Evolutionary conservation across 2,888 invertebrate genomes (phyloP), one percentile per base, ranked within the genome.

Genomic region (Platerodrilus igneus): DNA sequence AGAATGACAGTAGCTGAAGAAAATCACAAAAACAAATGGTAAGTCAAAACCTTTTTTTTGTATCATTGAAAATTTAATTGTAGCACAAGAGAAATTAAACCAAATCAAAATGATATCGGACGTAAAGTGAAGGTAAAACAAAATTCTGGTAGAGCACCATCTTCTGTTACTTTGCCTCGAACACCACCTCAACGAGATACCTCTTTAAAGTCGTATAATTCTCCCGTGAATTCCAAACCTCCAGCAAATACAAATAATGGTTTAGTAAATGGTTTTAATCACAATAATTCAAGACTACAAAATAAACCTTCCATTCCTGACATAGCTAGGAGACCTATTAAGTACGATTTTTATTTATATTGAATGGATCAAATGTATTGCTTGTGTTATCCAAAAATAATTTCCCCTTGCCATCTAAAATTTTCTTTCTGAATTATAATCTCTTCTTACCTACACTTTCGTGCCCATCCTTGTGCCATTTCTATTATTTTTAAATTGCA

Each of bases 21-120:
- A 67, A 87, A 86, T 70, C 88, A 85, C 71, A 92, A 91, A 74
- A 92, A 90, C 69, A 91, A 91, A 76, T 90, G 87, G 90, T 90
- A 64, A 66, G 66, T 46, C 15, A 5, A 13, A 11, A 20, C 2
- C 5, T 4, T 13, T 13, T 37, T 17, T 20, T 31, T 20, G 21
- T 11, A 18, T 7, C 21, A 9, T 16, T 11, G 4, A n/a, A 2
- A 18, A 16, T 26, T 25, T 18, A 17, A 18, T 10, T 15, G 3
- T 73, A 90, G 92, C 74, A 89, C 92, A 60, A 83, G 91, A 67
- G 93, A 90, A 68, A 93, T 94, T 65, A 92, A 93, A 71, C 85
- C 87, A 55, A 89, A 87, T 71, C 87, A 87, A 65, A 86, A 85
- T 58, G 87, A 89, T 69, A 88, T 92, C 60, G 90, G 91, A 42